Conservation (phyloP, 2,797 vertebrate species). For the Alca torda region DNA sequence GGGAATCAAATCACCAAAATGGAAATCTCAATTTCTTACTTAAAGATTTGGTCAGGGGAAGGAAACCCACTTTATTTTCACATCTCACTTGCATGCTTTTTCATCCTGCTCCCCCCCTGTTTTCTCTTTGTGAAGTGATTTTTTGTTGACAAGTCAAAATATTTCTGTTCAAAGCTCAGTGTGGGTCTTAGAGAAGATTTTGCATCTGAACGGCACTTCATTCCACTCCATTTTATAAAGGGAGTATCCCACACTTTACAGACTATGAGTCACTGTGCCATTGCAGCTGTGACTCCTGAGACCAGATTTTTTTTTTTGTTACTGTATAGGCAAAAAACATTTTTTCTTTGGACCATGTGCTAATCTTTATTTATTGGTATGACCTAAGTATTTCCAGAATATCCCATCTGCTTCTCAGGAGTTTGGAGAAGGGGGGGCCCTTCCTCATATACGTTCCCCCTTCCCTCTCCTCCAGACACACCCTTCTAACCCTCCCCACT, state of each 20-base stretch:
- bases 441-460: neutral
- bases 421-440: neutral
- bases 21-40: neutral
- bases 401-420: neutral
- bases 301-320: neutral
- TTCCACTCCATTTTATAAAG: constrained; percentile 22
- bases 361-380: constrained; percentile 36
- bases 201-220: neutral
- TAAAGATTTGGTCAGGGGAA: fast-evolving
- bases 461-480: neutral
- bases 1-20: neutral
- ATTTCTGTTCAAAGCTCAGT: neutral
- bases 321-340: neutral
- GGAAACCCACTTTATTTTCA: neutral
- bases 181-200: constrained; percentile 9
- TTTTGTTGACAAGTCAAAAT: constrained; percentile 16
- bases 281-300: constrained; percentile 37
- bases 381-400: constrained; percentile 27
- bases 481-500: neutral
- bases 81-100: neutral
- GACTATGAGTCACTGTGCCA: constrained; percentile 44
- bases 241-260: constrained; percentile 49
- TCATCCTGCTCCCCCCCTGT: neutral
- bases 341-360: neutral
- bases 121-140: neutral